These are phyloP conservation scores for Zaprionus davidi DNA, from an alignment of 1,140 invertebrate species.

Conservation along the genomic window DNA sequence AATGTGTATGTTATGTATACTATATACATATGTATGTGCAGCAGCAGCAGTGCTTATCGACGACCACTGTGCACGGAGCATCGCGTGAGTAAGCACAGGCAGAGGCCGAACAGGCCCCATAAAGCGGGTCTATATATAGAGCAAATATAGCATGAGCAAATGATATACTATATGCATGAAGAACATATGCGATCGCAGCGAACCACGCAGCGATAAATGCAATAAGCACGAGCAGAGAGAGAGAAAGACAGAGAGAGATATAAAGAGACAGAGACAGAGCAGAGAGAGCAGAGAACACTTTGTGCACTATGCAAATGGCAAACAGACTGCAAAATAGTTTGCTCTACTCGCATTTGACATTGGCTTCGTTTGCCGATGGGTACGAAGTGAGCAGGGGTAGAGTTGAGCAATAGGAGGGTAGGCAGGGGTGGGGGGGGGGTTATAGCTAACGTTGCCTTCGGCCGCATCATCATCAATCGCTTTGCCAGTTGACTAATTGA, in stretches of 20 bases:
- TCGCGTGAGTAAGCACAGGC: conserved; percentile 1
- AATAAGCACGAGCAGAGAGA: background rate
- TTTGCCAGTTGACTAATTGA: conserved; percentile 63
- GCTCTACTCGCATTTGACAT: conserved; percentile 36
- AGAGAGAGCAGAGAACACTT: conserved; percentile 16
- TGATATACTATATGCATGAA: background rate
- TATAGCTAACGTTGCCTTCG: background rate
- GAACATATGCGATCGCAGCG: background rate
- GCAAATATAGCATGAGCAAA: conserved; percentile 5
- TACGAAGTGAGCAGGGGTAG: background rate
- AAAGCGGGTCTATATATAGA: conserved; percentile 6
- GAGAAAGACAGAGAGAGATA: background rate
- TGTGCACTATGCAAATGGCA: conserved; percentile 34
- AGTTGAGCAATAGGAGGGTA: background rate
- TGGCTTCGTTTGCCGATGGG: conserved; percentile 31
- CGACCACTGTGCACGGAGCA: background rate
- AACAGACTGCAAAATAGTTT: conserved; percentile 22
- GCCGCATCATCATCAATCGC: conserved; percentile 36
- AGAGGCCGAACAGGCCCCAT: conserved; percentile 1
- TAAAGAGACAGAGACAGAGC: background rate
- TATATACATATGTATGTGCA: background rate
- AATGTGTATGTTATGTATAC: background rate
- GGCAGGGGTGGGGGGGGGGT: background rate
- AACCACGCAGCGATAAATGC: conserved; percentile 6
- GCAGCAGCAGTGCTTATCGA: background rate